Percentiles rank a stretch among this genome's conserved stretches.
These are phyloP conservation scores for Hipparchia semele DNA, from an alignment of 2,888 invertebrate genomes.

Conservation along the genomic window DNA sequence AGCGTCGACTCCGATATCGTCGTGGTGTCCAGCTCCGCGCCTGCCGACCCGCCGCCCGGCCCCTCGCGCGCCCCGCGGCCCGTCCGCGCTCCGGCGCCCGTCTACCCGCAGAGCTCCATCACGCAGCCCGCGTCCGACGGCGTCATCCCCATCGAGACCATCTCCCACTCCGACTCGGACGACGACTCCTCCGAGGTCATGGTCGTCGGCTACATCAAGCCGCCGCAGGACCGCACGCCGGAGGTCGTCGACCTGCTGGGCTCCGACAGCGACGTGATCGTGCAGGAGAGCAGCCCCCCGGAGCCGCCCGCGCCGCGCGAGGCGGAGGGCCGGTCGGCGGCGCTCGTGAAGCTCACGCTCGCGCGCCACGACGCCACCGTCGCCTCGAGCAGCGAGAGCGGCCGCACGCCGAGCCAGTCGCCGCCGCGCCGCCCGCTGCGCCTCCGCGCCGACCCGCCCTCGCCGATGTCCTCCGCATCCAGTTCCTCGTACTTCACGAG, in stretches of 20 bases:
- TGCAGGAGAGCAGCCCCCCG: constrained; percentile 59
- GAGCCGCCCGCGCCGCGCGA: constrained; percentile 43
- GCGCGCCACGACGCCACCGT: constrained; percentile 46
- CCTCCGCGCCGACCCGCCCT: constrained; percentile 30
- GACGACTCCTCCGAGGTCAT: constrained; percentile 82
- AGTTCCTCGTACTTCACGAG: constrained; percentile 28
- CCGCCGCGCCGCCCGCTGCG: constrained; percentile 33
- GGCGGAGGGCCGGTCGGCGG: constrained; percentile 11
- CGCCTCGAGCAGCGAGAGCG: constrained; percentile 50
- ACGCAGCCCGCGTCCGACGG: constrained; percentile 44
- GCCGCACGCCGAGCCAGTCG: constrained; percentile 47
- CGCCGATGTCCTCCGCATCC: constrained; percentile 23
- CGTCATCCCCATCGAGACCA: constrained; percentile 75
- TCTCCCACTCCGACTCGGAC: constrained; percentile 75
- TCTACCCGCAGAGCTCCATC: constrained; percentile 53
- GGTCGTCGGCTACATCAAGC: constrained; percentile 86
- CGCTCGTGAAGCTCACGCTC: constrained; percentile 51
- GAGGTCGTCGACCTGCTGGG: constrained; percentile 84
- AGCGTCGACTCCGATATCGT: constrained; percentile 69
- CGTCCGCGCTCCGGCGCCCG: constrained; percentile 52
- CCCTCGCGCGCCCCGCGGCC: constrained; percentile 52
- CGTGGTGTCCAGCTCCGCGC: constrained; percentile 62
- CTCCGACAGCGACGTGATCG: constrained; percentile 80
- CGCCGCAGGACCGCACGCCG: constrained; percentile 86
- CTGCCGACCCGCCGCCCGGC: constrained; percentile 52